Evolutionary conservation across 2,888 invertebrate genomes (phyloP).

Genomic region (Micoletzkya japonica): DNA sequence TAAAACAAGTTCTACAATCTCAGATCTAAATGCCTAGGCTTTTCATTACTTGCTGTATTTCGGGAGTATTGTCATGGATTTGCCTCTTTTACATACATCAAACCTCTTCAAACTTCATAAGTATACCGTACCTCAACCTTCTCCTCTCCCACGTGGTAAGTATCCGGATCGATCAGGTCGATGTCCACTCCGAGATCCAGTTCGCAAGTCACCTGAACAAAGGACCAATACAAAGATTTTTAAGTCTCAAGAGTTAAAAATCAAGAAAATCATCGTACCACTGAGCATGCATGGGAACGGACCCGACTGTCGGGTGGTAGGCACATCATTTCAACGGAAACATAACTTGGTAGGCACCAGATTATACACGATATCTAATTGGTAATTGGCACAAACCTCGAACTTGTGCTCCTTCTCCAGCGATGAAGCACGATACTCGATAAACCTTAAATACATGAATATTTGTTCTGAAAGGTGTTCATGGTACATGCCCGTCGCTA

Average conservation of each 20-base stretch:
- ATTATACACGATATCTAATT: too few species aligned
- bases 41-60: too few species aligned
- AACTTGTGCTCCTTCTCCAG: conserved; percentile 84
- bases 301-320: too few species aligned
- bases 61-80: too few species aligned
- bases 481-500: too few species aligned
- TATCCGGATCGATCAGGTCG: conserved; percentile 92
- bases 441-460: conserved; percentile 73
- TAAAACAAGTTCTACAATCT: not conserved
- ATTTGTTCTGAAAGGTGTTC: too few species aligned
- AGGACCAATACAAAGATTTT: not conserved
- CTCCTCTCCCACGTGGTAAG: conserved; percentile 78
- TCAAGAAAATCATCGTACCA: not conserved
- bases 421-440: conserved; percentile 92
- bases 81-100: too few species aligned
- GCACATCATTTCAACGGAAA: too few species aligned
- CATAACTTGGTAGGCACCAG: too few species aligned
- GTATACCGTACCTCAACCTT: conserved; percentile 26
- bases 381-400: conserved; percentile 78
- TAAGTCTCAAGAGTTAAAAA: not conserved
- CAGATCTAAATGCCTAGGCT: not conserved
- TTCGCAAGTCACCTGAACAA: conserved; percentile 75
- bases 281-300: too few species aligned
- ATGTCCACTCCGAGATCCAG: conserved; percentile 96
- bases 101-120: not conserved